Evolutionary conservation across 2,888 invertebrate species (phyloP).

Genomic region (Drosophila eohydei): DNA sequence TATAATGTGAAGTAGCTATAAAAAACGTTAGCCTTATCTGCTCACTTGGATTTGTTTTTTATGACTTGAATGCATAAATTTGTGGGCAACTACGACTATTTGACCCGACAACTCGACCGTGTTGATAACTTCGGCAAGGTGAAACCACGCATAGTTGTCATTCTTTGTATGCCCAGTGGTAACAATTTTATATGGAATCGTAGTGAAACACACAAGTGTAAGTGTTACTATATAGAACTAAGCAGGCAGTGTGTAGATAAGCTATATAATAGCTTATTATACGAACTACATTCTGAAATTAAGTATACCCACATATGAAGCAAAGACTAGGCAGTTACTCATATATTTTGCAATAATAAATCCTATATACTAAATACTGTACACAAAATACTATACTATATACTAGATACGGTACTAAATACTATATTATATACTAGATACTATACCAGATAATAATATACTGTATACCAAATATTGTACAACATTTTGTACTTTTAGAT

Average conservation of each 20-base stretch:
- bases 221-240: neutral
- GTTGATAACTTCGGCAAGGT: slow-evolving; percentile 63
- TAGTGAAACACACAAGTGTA: neutral
- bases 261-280: neutral
- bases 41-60: slow-evolving; percentile 56
- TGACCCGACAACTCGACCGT: slow-evolving; percentile 42
- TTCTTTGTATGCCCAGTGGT: slow-evolving; percentile 12
- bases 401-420: neutral
- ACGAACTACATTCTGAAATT: neutral
- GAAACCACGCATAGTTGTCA: slow-evolving; percentile 29
- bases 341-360: no score
- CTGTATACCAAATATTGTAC: neutral
- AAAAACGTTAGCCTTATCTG: slow-evolving; percentile 56
- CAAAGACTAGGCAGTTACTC: neutral
- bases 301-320: slow-evolving; percentile 2
- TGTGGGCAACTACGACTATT: slow-evolving; percentile 28
- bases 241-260: neutral
- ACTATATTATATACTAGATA: neutral
- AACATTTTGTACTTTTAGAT: no score
- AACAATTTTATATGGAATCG: slow-evolving; percentile 5
- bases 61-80: slow-evolving; percentile 80
- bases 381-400: neutral
- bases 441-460: neutral
- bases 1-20: slow-evolving; percentile 75
- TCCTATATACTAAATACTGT: neutral